Base-by-base conservation (phyloP, 2,113 vertebrate genomes). In the Labeo rohita region DNA sequence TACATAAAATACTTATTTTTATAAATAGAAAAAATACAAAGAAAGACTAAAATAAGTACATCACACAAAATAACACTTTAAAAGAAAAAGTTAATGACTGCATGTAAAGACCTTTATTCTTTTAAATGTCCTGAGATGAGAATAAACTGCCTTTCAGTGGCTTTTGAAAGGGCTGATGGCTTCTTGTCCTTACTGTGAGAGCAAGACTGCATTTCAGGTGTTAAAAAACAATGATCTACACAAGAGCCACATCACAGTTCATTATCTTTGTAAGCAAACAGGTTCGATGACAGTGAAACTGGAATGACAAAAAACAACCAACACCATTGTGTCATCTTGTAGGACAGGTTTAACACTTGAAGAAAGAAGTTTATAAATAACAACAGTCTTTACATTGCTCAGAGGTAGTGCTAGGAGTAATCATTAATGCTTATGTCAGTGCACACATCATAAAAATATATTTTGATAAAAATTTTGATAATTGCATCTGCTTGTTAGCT, bases 281-380 rank as follows among this genome's bases (percentile, higher is more conserved):
- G 85, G 88, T 91, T 87, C 36, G 85, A 76, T 90, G 85, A 89
- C 88, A 52, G 91, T 34, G 84, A 91, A 94, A 94, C 93, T 87
- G 91, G 94, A 94, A 93, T 91, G 89, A 92, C 93, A 63, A 88
- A 52, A 59, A 80, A 66, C 68, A 63, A 76, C 79, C 86, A 88
- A 66, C 77, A 52, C 50, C 83, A 87, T 52, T 75, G 72, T 89
- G 66, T 86, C 87, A 88, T 87, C 91, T 90, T 78, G 94, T 86
- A 90, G 28, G 89, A 94, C 95, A 82, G 93, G 94, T 95, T 95
- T 88, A 85, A 89, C 83, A 49, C 85, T 86, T n/a, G 1, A 85
- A 77, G 74, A 81, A 79, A 74, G 34, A 11, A 16, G 52, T 83
- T 39, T 84, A 86, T 47, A 65, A 72, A 74, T 83, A 56, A 79